These are phyloP conservation scores for Drosophila melanogaster DNA, from an alignment of 1,140 invertebrate species.

Conservation along the genomic window Release_6_plus_ISO1_MT NT_033777.3:7931001-7931500, in stretches of 20 bases:
- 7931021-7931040: no score
- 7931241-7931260: slow-evolving; percentile 67
- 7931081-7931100: not conserved
- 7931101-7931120: not conserved
- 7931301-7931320: slow-evolving; percentile 1
- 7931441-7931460: slow-evolving; percentile 24
- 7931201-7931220: slow-evolving; percentile 44
- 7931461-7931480: slow-evolving; percentile 28
- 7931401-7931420: slow-evolving; percentile 3
- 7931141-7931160: slow-evolving; percentile 10
- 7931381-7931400: slow-evolving; percentile 45
- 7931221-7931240: slow-evolving; percentile 59
- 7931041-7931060: no score
- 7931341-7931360: slow-evolving; percentile 50
- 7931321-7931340: slow-evolving; percentile 5
- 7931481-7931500: slow-evolving; percentile 47
- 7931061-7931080: no score
- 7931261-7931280: slow-evolving; percentile 55
- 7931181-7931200: slow-evolving; percentile 36
- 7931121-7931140: not conserved
- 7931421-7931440: slow-evolving; percentile 33
- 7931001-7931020: no score
- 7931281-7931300: slow-evolving; percentile 31
- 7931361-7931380: slow-evolving; percentile 74
- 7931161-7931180: slow-evolving; percentile 52